These are phyloP conservation scores for Ephestia elutella DNA, from an alignment of 1,140 invertebrate species.

Conservation along the genomic window DNA sequence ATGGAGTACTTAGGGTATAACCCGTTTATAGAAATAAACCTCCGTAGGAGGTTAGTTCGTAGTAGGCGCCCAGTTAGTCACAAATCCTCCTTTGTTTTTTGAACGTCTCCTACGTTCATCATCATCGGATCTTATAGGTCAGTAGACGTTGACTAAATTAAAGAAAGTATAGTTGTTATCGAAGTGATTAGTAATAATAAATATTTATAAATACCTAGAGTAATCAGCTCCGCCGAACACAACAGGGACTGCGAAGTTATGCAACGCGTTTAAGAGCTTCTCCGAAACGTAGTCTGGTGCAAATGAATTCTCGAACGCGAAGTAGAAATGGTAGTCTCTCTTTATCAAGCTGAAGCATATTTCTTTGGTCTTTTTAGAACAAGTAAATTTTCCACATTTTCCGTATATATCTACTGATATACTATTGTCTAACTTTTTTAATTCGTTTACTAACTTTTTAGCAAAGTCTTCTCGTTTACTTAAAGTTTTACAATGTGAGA, in stretches of 20 bases:
- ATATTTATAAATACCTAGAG: constrained; percentile 27
- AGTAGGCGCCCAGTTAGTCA: no score
- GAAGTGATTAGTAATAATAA: no score
- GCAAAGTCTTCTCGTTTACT: constrained; percentile 74
- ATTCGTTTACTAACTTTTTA: constrained; percentile 69
- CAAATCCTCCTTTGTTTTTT: no score
- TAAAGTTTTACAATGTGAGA: constrained; percentile 74
- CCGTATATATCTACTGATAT: constrained; percentile 78
- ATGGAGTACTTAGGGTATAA: no score
- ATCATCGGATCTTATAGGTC: no score
- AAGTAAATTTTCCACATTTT: constrained; percentile 66
- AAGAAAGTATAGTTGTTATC: no score
- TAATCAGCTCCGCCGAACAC: constrained; percentile 72
- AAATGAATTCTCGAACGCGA: constrained; percentile 81
- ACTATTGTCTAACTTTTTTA: constrained; percentile 43
- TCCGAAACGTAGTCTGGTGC: constrained; percentile 79
- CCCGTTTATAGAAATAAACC: no score
- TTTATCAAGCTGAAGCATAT: constrained; percentile 57
- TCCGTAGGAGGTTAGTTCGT: no score
- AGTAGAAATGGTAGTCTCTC: constrained; percentile 78
- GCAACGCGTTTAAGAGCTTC: constrained; percentile 74
- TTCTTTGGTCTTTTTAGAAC: constrained; percentile 20
- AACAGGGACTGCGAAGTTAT: constrained; percentile 68
- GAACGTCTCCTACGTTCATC: no score
- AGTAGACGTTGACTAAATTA: no score